A percentile compares a stretch with the other conserved stretches of the same genome.
phyloP scores from a whole-genome alignment of 2,888 invertebrate species.

The Laothoe populi region DNA sequence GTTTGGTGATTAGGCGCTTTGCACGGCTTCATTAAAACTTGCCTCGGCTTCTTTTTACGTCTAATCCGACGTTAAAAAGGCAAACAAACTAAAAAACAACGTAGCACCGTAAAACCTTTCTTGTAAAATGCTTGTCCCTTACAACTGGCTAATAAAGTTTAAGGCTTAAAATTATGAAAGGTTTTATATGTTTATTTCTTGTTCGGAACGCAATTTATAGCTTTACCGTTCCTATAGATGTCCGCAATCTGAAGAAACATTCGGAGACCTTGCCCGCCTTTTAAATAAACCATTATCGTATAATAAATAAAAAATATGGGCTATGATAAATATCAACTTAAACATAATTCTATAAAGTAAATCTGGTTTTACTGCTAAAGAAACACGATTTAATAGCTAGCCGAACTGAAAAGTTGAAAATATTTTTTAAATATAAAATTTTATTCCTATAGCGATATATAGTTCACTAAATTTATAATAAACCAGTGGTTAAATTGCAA shows the following conservation, averaged over 20 bases:
- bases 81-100: slow-evolving; percentile 31
- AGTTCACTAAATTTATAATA: too few relatives aligned
- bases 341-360: too few relatives aligned
- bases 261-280: neutral
- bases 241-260: neutral
- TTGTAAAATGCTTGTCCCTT: slow-evolving; percentile 17
- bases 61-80: slow-evolving; percentile 46
- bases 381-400: too few relatives aligned
- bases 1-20: slow-evolving; percentile 49
- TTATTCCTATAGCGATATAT: too few relatives aligned
- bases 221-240: neutral
- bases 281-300: neutral
- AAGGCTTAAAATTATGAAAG: neutral
- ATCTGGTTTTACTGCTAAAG: neutral
- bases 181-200: slow-evolving; percentile 8
- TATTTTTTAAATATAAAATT: too few relatives aligned
- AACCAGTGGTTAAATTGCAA: too few relatives aligned
- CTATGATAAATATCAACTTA: too few relatives aligned
- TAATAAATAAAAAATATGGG: neutral
- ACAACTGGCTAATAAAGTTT: slow-evolving; percentile 11
- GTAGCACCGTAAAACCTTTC: slow-evolving; percentile 32
- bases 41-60: slow-evolving; percentile 39
- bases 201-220: neutral
- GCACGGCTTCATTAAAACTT: slow-evolving; percentile 54
- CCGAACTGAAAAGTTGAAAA: too few relatives aligned